These are phyloP conservation scores for Drosophila arizonae DNA, from an alignment of 1,140 invertebrate genomes.

Conservation along the genomic window DNA sequence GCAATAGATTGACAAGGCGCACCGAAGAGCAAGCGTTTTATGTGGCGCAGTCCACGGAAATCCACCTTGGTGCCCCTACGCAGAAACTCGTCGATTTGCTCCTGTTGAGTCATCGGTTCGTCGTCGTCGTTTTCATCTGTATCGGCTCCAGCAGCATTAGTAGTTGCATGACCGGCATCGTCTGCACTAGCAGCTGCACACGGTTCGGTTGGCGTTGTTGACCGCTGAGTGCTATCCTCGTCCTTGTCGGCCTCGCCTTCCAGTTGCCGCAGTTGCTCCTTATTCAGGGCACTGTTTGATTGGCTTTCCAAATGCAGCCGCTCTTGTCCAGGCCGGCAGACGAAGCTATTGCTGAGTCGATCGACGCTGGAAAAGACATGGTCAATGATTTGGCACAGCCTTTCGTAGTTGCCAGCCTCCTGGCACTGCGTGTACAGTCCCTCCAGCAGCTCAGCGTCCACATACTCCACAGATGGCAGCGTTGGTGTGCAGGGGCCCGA, in stretches of 20 bases:
- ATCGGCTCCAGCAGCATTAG: background rate
- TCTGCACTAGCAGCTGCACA: background rate
- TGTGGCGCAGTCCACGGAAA: conserved; percentile 86
- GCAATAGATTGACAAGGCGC: conserved; percentile 82
- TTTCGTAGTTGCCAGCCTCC: conserved; percentile 85
- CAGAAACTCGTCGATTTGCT: conserved; percentile 16
- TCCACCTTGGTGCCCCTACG: conserved; percentile 84
- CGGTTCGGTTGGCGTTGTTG: background rate
- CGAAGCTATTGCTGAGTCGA: conserved; percentile 86
- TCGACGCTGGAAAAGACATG: conserved; percentile 89
- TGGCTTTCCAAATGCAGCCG: conserved; percentile 74
- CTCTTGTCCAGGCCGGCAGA: conserved; percentile 60
- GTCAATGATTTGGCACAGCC: conserved; percentile 87
- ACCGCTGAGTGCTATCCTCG: conserved; percentile 28
- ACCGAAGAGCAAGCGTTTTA: conserved; percentile 86
- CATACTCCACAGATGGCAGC: conserved; percentile 82
- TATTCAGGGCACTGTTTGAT: conserved; percentile 83
- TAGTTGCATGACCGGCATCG: background rate
- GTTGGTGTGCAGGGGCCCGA: conserved; percentile 56
- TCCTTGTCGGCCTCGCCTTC: conserved; percentile 71
- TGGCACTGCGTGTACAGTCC: conserved; percentile 88
- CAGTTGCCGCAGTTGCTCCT: conserved; percentile 86
- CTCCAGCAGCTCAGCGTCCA: conserved; percentile 87
- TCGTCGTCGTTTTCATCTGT: conserved; percentile 41
- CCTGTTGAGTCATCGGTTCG: conserved; percentile 57